Evolutionary conservation across 2,888 invertebrate species (phyloP).

Genomic region (Drosophila infuscata): DNA sequence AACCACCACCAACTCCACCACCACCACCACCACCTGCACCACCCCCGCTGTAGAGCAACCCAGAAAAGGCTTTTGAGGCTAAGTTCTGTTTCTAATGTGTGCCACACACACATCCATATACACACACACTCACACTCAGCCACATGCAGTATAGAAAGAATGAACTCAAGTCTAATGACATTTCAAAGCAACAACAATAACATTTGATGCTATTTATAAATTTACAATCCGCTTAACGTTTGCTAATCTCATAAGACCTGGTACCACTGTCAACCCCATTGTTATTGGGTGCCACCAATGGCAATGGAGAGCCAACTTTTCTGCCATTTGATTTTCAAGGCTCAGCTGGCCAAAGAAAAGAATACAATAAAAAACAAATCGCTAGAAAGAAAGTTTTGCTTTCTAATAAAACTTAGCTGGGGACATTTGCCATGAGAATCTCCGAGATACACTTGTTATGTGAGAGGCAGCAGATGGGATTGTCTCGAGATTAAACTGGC

Average conservation of each 20-base stretch:
- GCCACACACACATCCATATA: constrained; percentile 6
- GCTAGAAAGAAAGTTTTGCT: constrained; percentile 69
- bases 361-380: constrained; percentile 32
- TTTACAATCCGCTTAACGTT: constrained; percentile 69
- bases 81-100: constrained; percentile 46
- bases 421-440: constrained; percentile 48
- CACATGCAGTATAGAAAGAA: constrained; percentile 6
- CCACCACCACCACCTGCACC: neutral
- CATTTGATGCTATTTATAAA: constrained; percentile 77
- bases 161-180: constrained; percentile 57
- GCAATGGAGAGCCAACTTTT: constrained; percentile 46
- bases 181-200: constrained; percentile 54
- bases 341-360: constrained; percentile 44
- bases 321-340: constrained; percentile 70
- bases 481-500: constrained; percentile 38
- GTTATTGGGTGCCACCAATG: constrained; percentile 45
- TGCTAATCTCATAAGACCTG: constrained; percentile 74
- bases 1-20: constrained; percentile 1
- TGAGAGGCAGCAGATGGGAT: constrained; percentile 56
- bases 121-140: constrained; percentile 1
- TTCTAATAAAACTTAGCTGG: constrained; percentile 64
- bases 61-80: constrained; percentile 37
- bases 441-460: constrained; percentile 47
- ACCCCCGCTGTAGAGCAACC: neutral
- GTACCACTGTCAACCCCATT: constrained; percentile 58